Evolutionary conservation across 2,113 vertebrate genomes (phyloP).

Genomic region (Pycnonotus jocosus): DNA sequence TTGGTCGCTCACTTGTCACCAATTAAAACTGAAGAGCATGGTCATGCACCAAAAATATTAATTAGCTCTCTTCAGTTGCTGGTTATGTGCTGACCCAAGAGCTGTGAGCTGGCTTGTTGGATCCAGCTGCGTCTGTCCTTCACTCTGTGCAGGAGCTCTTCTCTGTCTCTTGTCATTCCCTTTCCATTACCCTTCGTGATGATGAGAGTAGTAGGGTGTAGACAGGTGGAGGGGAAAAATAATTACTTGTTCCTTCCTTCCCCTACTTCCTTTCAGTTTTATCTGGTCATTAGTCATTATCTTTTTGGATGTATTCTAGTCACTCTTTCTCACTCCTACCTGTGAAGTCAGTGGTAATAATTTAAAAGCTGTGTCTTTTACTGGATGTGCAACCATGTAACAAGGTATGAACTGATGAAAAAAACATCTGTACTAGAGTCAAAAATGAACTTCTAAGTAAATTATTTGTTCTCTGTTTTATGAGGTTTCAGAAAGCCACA

Average conservation of each 20-base stretch:
- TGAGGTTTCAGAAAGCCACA: background rate
- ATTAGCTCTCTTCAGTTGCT: background rate
- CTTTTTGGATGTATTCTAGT: background rate
- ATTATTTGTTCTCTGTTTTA: background rate
- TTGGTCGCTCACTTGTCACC: conserved; percentile 61
- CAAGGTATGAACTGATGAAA: background rate
- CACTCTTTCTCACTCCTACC: background rate
- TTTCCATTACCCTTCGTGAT: rapidly evolving
- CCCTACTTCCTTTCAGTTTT: background rate
- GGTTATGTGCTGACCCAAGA: background rate
- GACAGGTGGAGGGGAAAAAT: rapidly evolving
- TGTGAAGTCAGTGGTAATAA: background rate
- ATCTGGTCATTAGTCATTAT: background rate
- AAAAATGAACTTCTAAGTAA: background rate
- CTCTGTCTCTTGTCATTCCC: background rate
- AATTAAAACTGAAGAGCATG: conserved; percentile 57
- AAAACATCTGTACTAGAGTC: background rate
- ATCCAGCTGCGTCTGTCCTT: background rate
- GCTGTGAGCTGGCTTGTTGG: background rate
- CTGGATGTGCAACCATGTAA: background rate
- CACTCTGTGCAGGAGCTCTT: background rate
- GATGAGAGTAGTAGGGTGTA: background rate
- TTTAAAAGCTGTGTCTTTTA: background rate
- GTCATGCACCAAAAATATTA: conserved; percentile 22
- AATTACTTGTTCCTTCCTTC: background rate